Conservation (phyloP, 2,888 invertebrate genomes). For the Pammene aurita region DNA sequence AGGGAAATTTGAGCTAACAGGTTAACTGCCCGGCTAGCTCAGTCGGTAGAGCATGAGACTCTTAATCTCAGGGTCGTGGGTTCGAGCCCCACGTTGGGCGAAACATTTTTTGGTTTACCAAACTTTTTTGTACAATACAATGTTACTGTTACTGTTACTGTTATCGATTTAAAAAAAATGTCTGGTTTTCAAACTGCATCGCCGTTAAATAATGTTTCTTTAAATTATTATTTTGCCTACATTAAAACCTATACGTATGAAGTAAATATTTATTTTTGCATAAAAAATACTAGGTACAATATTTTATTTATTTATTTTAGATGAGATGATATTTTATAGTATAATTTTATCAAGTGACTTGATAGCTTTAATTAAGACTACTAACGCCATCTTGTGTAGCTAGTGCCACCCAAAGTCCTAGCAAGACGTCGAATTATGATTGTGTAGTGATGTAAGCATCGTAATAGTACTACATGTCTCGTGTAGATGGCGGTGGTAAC, state of each 20-base stretch:
- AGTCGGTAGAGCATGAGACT: slow-evolving; percentile 84
- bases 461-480: neutral
- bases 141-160: too few relatives aligned
- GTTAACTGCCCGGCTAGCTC: slow-evolving; percentile 74
- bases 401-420: neutral
- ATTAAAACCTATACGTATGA: too few relatives aligned
- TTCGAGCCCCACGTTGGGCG: slow-evolving; percentile 85
- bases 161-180: too few relatives aligned
- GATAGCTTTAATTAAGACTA: neutral
- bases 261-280: too few relatives aligned
- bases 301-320: too few relatives aligned
- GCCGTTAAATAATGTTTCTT: too few relatives aligned
- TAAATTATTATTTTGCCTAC: too few relatives aligned
- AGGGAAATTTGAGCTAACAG: rapidly evolving
- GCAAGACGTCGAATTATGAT: neutral
- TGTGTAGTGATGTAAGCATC: neutral
- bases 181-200: too few relatives aligned
- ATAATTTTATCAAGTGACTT: too few relatives aligned
- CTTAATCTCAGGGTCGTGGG: slow-evolving; percentile 85
- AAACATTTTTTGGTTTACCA: slow-evolving; percentile 47
- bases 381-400: slow-evolving; percentile 3
- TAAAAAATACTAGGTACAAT: too few relatives aligned
- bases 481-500: slow-evolving; percentile 9
- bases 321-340: too few relatives aligned
- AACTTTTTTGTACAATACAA: neutral